Evolutionary conservation across 2,888 invertebrate species (phyloP), one percentile per base, ranked within the genome.

Genomic region (Yponomeuta cagnagella): DNA sequence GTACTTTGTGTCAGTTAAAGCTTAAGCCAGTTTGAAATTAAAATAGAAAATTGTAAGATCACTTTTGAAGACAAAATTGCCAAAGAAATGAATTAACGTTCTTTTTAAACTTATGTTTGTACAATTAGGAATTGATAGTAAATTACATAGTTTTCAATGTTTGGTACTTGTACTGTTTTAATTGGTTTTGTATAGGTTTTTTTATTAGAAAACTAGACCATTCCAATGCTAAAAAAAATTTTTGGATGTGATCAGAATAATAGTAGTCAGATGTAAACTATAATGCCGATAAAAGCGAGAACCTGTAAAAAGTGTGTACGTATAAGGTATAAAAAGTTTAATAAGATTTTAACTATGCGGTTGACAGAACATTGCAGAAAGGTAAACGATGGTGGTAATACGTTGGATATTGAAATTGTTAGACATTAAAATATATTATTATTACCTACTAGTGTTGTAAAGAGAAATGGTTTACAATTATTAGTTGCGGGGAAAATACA

Each of bases 381-480:
- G 82, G 82, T 58, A 58, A 58, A 85, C 33, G 31, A 85, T 81
- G 84, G 85, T 84, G 88, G 86, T 83, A 84, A 77, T 15, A 83
- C 83, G 89, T 90, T 89, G 87, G 86, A 88, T 85, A 87, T 87
- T 88, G 90, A 90, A 89, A 65, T 92, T 92, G 91, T 92, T 92
- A 92, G 91, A 91, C 83, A 84, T 90, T 89, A 89, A 90, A 90
- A 85, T 90, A 91, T 91, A 91, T 90, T 89, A 90, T 85, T 90
- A 90, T 88, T 68, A 72, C 48, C 90, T 68, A 72, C 37, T 90
- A 90, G 87, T 90, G 88, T 87, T 90, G 90, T 91, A 90, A 90
- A 90, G 15, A 58, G 52, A 90, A 90, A 72, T 91, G 89, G 86
- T 89, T 92, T 92, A 92, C 86, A 82, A 88, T 89, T 89, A 89